Conservation (phyloP, 1,140 invertebrate species). For the Magallana angulata region DNA sequence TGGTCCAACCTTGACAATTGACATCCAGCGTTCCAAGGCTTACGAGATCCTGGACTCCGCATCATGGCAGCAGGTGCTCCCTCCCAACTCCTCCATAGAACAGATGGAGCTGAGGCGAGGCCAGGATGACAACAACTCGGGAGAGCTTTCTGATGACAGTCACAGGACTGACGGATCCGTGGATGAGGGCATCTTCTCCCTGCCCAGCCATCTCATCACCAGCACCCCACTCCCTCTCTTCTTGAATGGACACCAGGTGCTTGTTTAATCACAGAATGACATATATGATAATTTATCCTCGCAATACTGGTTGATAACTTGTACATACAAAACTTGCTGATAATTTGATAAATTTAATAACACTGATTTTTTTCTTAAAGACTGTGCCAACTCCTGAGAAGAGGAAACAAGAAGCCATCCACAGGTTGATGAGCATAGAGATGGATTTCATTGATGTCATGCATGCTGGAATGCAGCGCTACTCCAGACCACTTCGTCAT, state of each 20-base stretch:
- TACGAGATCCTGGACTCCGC: constrained; percentile 60
- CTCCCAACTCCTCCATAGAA: constrained; percentile 34
- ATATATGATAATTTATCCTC: too few species aligned
- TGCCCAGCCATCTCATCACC: constrained; percentile 61
- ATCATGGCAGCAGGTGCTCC: constrained; percentile 44
- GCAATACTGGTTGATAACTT: too few species aligned
- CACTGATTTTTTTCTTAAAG: constrained; percentile 51
- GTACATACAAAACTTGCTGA: too few species aligned
- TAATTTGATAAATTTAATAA: too few species aligned
- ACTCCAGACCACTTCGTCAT: constrained; percentile 75
- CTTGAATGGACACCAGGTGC: constrained; percentile 66
- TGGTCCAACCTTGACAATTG: constrained; percentile 61
- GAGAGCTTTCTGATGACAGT: constrained; percentile 53
- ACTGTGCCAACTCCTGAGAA: constrained; percentile 62
- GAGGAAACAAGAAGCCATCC: constrained; percentile 71
- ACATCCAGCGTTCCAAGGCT: constrained; percentile 62
- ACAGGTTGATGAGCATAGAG: constrained; percentile 71
- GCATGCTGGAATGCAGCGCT: constrained; percentile 75
- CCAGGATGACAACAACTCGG: constrained; percentile 54
- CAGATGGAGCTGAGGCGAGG: constrained; percentile 53
- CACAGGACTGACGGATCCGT: constrained; percentile 65
- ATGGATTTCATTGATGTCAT: constrained; percentile 75
- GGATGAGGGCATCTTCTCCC: constrained; percentile 58
- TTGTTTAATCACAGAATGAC: too few species aligned
- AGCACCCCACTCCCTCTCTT: constrained; percentile 66